Base-by-base conservation (phyloP, 2,888 invertebrate genomes). In the Hofmannophila pseudospretella region DNA sequence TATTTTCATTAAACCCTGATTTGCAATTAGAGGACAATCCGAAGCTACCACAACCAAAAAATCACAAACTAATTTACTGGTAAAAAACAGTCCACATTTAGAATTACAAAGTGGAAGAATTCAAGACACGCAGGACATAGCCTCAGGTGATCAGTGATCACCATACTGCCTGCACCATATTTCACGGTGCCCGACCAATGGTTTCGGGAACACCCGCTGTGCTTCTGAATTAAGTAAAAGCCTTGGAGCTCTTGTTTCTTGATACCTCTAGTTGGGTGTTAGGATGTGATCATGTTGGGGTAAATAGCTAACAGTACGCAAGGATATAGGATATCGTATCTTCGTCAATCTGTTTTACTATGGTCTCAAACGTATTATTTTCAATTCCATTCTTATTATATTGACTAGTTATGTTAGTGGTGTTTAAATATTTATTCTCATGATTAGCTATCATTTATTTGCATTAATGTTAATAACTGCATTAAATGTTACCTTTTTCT, bases 141-240 rank as follows among this genome's bases (percentile, higher is more conserved):
- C 84, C 82, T 63, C 38, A 62, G 84, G 86, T 72, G 67, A 67
- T 68, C 72, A 63, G 56, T 58, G 64, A 59, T 66, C 58, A 58
- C 53, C 51, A 53, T 46, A 49, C 51, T 48, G 49, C 20, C 56
- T 64, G 75, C 68, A 74, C 85, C 81, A 86, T 86, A 86, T 85
- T 86, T 86, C 84, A 86, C 84, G 73, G 69, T 61, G 62, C 66
- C 70, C 58, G 58, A 52, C 71, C 71, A 58, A 78, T 74, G 77
- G 74, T 78, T 85, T 78, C 59, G 82, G 84, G 86, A 86, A 89
- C 90, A 87, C 90, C 90, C 89, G 90, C 90, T 90, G 90, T 88
- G 90, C 90, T 90, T 89, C 90, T 90, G 90, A 90, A 90, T 90
- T 90, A 90, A 90, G 90, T 90, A 90, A 89, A 90, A 89, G 89